phyloP scores from a whole-genome alignment of 2,113 vertebrate species.

The Nycticryphes semicollaris region DNA sequence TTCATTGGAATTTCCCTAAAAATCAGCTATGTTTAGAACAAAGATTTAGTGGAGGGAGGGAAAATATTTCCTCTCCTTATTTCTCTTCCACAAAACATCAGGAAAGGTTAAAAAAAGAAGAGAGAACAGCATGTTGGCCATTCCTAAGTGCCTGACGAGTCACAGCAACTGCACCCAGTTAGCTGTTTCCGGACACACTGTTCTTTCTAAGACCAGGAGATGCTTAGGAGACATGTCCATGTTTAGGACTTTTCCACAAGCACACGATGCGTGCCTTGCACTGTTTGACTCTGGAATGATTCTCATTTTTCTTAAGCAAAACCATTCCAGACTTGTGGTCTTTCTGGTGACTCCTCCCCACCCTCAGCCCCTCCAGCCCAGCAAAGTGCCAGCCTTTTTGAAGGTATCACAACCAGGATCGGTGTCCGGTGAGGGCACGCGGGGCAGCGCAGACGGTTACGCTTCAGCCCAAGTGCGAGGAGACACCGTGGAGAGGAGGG shows the following conservation, averaged over 20 bases:
- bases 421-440: background rate
- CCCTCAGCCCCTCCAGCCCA: background rate
- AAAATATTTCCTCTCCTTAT: background rate
- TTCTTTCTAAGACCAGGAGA: background rate
- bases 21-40: background rate
- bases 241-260: constrained; percentile 19
- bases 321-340: background rate
- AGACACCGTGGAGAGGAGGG: background rate
- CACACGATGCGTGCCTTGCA: background rate
- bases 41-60: background rate
- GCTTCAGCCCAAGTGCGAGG: rapidly evolving
- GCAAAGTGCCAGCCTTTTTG: background rate
- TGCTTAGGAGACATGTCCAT: background rate
- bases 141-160: background rate
- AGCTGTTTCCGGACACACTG: background rate
- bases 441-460: background rate
- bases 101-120: background rate
- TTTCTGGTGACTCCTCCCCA: background rate
- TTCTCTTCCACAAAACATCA: background rate
- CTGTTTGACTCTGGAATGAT: background rate
- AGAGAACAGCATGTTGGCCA: background rate
- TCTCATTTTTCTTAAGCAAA: background rate
- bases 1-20: background rate
- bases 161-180: background rate
- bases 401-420: background rate